These are phyloP conservation scores for Phalacrocorax carbo DNA, from an alignment of 2,113 vertebrate genomes.

Conservation along the genomic window DNA sequence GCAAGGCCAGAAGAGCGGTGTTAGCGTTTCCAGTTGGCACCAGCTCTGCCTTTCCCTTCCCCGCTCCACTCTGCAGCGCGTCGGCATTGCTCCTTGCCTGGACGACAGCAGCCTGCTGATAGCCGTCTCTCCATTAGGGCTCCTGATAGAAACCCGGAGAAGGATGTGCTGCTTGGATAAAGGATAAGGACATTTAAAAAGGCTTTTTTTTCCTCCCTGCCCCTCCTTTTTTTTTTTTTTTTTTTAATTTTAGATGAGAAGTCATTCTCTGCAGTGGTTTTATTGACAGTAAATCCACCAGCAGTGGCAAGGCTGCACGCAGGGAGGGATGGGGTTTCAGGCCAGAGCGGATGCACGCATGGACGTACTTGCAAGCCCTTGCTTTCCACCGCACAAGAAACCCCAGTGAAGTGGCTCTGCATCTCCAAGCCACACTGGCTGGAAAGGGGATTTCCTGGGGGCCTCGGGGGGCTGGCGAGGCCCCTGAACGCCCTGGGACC, in stretches of 20 bases:
- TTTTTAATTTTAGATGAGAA: background rate
- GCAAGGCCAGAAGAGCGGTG: background rate
- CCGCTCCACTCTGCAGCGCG: background rate
- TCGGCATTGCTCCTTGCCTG: background rate
- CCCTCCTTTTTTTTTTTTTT: background rate
- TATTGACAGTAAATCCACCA: background rate
- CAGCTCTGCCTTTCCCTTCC: background rate
- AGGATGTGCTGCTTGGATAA: background rate
- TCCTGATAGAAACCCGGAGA: background rate
- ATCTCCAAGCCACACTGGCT: background rate
- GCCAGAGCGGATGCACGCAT: accelerated
- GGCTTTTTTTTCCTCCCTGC: background rate
- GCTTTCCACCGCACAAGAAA: background rate
- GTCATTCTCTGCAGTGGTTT: background rate
- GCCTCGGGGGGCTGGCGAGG: accelerated
- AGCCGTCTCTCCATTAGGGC: background rate
- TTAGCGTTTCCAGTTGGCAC: background rate
- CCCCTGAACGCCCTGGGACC: too few species aligned
- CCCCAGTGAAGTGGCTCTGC: background rate
- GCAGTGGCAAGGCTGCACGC: background rate
- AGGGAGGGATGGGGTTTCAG: background rate
- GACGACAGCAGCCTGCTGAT: background rate
- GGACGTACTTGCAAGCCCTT: background rate
- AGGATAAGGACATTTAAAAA: background rate
- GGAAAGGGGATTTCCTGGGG: accelerated